Base-by-base conservation (phyloP, 30 jellyfish, hydroid and myxozoan genomes). In the Aurelia aurita complex sp. Pacific region DNA sequence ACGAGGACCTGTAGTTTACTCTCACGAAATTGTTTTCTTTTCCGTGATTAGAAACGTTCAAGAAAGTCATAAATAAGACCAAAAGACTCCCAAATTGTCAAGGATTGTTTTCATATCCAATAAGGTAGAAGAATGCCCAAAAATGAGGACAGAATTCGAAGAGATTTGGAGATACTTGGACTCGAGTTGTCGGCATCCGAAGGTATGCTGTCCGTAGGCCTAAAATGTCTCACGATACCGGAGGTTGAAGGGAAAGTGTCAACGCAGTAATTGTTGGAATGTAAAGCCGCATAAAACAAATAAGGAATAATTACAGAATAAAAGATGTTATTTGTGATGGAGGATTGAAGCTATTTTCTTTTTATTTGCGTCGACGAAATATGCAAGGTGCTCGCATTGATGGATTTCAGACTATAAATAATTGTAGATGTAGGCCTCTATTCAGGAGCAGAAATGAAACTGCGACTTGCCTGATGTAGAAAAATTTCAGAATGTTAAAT, bases 161-260 rank as follows among this genome's bases (percentile, higher is more conserved):
- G 85, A 43, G 94, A 85, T 85, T 77, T 74, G 87, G 94, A 85
- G 88, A 64, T 85, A 34, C 86, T 85, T 43, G 94, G 94, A 85
- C 88, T 85, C 60, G 94, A 85, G 64, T 67, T 64, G 55, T 73
- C 94, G 70, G 94, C 94, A 85, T 64, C 88, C 64, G 94, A 85
- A 85, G 94, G 94, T 85, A 85, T 62, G 88, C 57, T 6, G 14
- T 46, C 57, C 52, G 52, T 40, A 9, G 57, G 57, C 57, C 57
- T 64, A 61, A 13, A 71, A 68, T 16, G 53, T 46, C 57, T 46
- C 57, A 46, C 57, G 43, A 32, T 63, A 63, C 34, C 34, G 73
- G 34, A 32, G 34, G 38, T n/a, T 63, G 73, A 11, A 63, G 12
- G 73, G 38, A 63, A 63, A 32, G 15, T 63, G 73, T n/a, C 12